A percentile compares a stretch with the other conserved stretches of the same genome.
Evolutionary conservation across 2,888 invertebrate genomes (phyloP).

Genomic region (Drosophila histrio): DNA sequence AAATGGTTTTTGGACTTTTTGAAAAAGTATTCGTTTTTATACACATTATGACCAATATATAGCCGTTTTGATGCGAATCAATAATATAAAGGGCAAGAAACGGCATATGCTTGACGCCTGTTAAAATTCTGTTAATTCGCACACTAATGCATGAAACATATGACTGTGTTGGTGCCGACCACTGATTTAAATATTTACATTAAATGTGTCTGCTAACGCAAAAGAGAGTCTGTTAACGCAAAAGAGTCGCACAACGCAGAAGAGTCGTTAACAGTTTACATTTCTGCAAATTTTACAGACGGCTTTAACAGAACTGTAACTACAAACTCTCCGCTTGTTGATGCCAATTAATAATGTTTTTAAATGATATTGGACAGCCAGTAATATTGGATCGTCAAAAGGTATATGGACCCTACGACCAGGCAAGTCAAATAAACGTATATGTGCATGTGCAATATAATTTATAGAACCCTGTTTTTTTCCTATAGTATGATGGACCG

Average conservation of each 20-base stretch:
- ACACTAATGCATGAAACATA: too few species aligned
- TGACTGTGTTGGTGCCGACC: too few species aligned
- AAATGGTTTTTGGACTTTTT: too few species aligned
- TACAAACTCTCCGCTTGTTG: background rate
- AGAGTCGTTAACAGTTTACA: background rate
- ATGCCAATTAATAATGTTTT: constrained; percentile 40
- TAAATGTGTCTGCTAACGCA: background rate
- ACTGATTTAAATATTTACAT: background rate
- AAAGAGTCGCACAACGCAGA: background rate
- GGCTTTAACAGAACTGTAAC: background rate
- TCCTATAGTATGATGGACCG: constrained; percentile 48
- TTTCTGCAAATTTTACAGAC: background rate
- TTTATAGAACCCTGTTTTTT: too few species aligned
- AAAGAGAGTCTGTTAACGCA: background rate
- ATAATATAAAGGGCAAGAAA: too few species aligned
- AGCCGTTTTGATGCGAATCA: too few species aligned
- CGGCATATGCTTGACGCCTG: too few species aligned
- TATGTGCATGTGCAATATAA: background rate
- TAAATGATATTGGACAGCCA: constrained; percentile 62
- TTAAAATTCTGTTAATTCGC: too few species aligned
- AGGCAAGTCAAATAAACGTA: constrained; percentile 16
- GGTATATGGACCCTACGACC: constrained; percentile 42
- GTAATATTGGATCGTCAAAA: constrained; percentile 39
- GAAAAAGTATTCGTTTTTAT: too few species aligned
- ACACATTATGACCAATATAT: too few species aligned